Evolutionary conservation across 64 coral and sea anemone species (phyloP).

Genomic region (Trachythela sp.): DNA sequence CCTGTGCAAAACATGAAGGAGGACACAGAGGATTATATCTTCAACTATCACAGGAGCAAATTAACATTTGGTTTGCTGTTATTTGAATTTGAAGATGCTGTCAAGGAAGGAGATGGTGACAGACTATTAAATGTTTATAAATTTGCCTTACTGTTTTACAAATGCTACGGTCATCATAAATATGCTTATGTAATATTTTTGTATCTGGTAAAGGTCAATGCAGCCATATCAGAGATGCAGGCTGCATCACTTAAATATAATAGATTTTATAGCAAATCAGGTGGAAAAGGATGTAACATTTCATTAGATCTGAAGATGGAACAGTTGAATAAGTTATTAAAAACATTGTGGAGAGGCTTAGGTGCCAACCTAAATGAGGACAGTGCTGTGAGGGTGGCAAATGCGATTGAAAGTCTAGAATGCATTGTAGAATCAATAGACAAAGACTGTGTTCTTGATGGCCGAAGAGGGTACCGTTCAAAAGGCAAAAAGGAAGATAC

Average conservation of each 20-base stretch:
- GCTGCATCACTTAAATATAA: conserved; percentile 37
- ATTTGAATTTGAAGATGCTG: conserved; percentile 15
- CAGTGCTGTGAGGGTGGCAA: not conserved
- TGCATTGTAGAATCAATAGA: conserved; percentile 7
- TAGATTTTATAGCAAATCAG: conserved; percentile 58
- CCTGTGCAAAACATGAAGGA: not conserved
- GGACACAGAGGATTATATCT: conserved; percentile 5
- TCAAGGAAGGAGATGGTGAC: not conserved
- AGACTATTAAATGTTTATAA: conserved; percentile 10
- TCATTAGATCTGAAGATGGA: conserved; percentile 22
- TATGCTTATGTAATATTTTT: not conserved
- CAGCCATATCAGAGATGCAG: conserved; percentile 37
- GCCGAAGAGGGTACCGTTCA: not conserved
- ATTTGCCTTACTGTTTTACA: conserved; percentile 15
- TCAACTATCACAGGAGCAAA: conserved; percentile 10
- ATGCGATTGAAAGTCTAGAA: conserved; percentile 9
- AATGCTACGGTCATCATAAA: conserved; percentile 21
- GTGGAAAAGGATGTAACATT: conserved; percentile 11
- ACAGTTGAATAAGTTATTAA: conserved; percentile 17
- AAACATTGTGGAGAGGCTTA: conserved; percentile 19
- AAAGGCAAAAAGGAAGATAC: conserved; percentile 10
- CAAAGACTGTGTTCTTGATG: conserved; percentile 1
- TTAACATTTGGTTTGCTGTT: conserved; percentile 9
- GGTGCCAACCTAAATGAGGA: not conserved
- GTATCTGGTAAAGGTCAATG: not conserved